phyloP scores from a whole-genome alignment of 2,113 vertebrate genomes.

The Nothoprocta pentlandii region DNA sequence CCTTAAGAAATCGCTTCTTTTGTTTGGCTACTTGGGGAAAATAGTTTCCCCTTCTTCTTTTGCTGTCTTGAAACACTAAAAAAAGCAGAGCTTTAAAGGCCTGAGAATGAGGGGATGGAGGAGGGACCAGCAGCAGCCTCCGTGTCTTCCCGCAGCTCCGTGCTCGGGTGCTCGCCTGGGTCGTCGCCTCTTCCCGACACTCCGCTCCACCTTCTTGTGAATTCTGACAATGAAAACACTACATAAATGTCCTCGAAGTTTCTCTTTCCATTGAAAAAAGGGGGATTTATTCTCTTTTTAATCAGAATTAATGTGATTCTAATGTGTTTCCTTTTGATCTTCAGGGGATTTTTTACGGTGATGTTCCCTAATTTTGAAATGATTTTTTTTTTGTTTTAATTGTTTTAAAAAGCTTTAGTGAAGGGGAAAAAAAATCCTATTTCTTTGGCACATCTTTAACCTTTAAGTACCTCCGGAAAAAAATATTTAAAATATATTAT shows the following conservation, averaged over 20 bases:
- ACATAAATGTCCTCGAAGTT: slow-evolving; percentile 58
- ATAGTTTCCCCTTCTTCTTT: slow-evolving; percentile 19
- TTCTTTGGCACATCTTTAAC: slow-evolving; percentile 76
- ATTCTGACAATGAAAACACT: slow-evolving; percentile 63
- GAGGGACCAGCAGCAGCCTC: background rate
- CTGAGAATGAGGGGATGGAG: background rate
- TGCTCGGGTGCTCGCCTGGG: background rate
- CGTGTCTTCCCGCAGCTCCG: background rate
- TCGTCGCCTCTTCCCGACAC: background rate
- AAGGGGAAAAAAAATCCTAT: slow-evolving; percentile 36
- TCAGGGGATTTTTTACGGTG: slow-evolving; percentile 67
- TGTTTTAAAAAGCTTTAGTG: slow-evolving; percentile 70
- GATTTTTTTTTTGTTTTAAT: slow-evolving; percentile 66
- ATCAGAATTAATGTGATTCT: slow-evolving; percentile 75
- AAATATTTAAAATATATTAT: slow-evolving; percentile 72
- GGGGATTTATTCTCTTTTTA: slow-evolving; percentile 38
- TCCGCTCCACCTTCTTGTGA: slow-evolving; percentile 55
- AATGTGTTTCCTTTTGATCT: slow-evolving; percentile 75
- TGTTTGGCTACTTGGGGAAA: slow-evolving; percentile 52
- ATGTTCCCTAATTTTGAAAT: slow-evolving; percentile 69
- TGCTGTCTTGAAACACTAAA: background rate
- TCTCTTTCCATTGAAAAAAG: slow-evolving; percentile 60
- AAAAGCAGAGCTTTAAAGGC: slow-evolving; percentile 1
- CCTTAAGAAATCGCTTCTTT: slow-evolving; percentile 30
- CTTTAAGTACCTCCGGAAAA: slow-evolving; percentile 67